These are phyloP conservation scores for Cebuella pygmaea DNA, from an alignment of 2,797 vertebrate genomes.

Conservation along the genomic window DNA sequence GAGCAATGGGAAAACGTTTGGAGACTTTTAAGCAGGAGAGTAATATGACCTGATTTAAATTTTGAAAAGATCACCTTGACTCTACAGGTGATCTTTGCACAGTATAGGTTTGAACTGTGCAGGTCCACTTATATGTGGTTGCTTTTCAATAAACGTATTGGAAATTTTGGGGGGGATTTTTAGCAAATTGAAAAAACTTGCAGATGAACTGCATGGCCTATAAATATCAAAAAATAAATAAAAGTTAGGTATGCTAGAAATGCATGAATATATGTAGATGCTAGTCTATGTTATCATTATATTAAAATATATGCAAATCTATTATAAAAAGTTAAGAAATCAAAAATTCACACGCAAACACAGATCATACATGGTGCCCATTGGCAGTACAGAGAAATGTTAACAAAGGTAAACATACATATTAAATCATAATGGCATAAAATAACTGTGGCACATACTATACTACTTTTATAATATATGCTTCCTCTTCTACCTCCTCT, in stretches of 20 bases:
- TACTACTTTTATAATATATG: background rate
- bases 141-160: background rate
- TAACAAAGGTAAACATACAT: background rate
- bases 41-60: background rate
- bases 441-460: background rate
- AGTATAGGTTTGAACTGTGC: background rate
- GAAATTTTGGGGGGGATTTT: background rate
- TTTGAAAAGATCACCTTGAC: background rate
- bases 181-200: background rate
- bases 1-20: background rate
- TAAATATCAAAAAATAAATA: background rate
- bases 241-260: background rate
- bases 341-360: background rate
- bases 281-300: background rate
- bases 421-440: background rate
- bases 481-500: background rate
- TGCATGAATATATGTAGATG: background rate
- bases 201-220: background rate
- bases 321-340: background rate
- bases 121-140: background rate
- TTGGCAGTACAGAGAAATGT: background rate
- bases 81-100: background rate
- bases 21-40: background rate
- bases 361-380: background rate
- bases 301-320: background rate